phyloP scores from a whole-genome alignment of 1,140 invertebrate genomes.

The Orchestia grillus region DNA sequence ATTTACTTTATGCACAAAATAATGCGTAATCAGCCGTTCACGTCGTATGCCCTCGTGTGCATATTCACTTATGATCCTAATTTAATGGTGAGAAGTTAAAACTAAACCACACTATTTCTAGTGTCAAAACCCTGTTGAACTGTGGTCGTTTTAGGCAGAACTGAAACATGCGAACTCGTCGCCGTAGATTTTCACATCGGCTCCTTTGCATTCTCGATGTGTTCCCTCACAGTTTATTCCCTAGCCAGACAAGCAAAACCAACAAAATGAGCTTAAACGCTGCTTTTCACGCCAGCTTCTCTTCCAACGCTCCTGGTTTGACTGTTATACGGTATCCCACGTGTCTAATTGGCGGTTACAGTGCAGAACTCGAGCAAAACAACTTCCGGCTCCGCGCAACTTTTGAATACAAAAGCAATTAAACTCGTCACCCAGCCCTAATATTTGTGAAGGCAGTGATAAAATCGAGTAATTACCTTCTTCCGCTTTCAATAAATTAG shows the following conservation, averaged over 20 bases:
- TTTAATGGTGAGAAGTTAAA: no score
- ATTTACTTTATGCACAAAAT: no score
- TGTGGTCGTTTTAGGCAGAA: background rate
- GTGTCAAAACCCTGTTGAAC: background rate
- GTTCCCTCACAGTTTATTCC: background rate
- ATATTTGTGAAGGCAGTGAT: conserved; percentile 8
- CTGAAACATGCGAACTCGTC: background rate
- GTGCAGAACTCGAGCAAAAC: background rate
- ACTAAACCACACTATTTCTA: background rate
- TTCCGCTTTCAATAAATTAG: background rate
- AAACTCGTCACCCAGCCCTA: background rate
- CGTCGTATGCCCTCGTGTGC: no score
- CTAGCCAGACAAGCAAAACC: background rate
- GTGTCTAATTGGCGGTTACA: background rate
- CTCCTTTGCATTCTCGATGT: background rate
- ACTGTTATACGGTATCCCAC: background rate
- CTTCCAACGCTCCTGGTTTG: background rate
- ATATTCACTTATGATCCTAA: no score
- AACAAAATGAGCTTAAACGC: background rate
- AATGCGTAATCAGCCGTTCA: no score
- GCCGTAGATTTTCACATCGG: background rate
- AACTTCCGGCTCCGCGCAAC: background rate
- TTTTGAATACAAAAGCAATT: background rate
- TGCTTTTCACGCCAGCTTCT: background rate
- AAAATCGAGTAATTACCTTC: background rate